Conservation (phyloP, 2,888 invertebrate genomes). For the Noctua janthe region DNA sequence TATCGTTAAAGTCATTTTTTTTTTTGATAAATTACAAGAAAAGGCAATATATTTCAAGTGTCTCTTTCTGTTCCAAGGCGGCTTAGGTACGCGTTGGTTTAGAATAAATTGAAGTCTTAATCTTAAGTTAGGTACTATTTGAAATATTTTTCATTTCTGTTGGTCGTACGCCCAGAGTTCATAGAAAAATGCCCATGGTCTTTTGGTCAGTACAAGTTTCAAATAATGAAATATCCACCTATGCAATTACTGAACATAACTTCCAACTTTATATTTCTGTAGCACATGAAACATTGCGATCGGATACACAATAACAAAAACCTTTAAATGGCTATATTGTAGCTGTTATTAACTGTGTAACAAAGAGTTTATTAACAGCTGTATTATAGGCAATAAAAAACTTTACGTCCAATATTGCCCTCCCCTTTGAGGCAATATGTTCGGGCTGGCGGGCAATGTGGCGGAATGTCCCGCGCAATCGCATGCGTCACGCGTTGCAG, state of each 20-base stretch:
- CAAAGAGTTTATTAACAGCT: constrained; percentile 19
- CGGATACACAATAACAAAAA: neutral
- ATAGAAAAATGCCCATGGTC: neutral
- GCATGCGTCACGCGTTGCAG: constrained; percentile 34
- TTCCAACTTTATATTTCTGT: neutral
- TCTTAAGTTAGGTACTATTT: neutral
- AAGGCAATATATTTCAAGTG: neutral
- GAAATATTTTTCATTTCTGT: neutral
- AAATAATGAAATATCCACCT: neutral
- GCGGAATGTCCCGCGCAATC: constrained; percentile 23
- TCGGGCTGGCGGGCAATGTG: neutral
- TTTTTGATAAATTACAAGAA: too few species aligned
- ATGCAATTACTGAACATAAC: neutral
- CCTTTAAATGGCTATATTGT: neutral
- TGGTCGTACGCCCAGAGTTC: neutral
- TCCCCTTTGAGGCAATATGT: constrained; percentile 27
- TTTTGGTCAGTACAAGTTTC: neutral
- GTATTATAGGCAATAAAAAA: constrained; percentile 29
- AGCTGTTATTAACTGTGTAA: constrained; percentile 23
- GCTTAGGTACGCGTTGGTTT: neutral
- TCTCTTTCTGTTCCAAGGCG: neutral
- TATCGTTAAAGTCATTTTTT: neutral
- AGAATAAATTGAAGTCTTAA: neutral
- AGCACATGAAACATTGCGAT: constrained; percentile 4
- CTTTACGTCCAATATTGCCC: constrained; percentile 5